Evolutionary conservation across 2,113 vertebrate genomes (phyloP).

Genomic region (Varanus komodoensis): DNA sequence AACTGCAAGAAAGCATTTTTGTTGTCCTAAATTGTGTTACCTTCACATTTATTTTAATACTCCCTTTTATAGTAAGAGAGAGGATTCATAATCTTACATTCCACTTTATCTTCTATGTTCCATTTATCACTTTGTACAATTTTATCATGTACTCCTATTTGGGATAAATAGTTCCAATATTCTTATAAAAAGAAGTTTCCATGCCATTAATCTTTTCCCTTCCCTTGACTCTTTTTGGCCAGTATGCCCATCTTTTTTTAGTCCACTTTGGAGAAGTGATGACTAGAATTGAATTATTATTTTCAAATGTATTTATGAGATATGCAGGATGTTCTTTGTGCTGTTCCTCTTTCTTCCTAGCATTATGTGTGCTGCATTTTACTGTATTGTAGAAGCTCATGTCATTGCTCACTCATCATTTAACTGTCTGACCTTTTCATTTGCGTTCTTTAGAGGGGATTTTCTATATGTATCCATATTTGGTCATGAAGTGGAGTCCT

Average conservation of each 20-base stretch:
- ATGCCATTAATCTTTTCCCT: neutral
- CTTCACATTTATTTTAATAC: neutral
- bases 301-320: neutral
- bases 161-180: slow-evolving; percentile 22
- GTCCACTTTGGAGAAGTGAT: neutral
- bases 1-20: neutral
- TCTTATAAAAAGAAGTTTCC: neutral
- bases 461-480: neutral
- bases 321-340: neutral
- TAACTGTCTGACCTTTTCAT: neutral
- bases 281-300: neutral
- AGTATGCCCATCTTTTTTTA: neutral
- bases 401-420: too few relatives aligned
- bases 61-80: neutral
- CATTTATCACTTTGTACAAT: neutral
- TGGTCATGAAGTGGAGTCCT: neutral
- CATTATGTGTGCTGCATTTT: neutral
- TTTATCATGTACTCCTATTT: neutral
- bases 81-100: neutral
- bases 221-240: neutral
- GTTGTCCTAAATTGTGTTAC: neutral
- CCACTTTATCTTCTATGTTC: neutral
- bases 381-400: neutral
- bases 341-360: neutral
- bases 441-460: neutral